phyloP scores from a whole-genome alignment of 2,797 vertebrate genomes.

The Halcyon leucocephala region DNA sequence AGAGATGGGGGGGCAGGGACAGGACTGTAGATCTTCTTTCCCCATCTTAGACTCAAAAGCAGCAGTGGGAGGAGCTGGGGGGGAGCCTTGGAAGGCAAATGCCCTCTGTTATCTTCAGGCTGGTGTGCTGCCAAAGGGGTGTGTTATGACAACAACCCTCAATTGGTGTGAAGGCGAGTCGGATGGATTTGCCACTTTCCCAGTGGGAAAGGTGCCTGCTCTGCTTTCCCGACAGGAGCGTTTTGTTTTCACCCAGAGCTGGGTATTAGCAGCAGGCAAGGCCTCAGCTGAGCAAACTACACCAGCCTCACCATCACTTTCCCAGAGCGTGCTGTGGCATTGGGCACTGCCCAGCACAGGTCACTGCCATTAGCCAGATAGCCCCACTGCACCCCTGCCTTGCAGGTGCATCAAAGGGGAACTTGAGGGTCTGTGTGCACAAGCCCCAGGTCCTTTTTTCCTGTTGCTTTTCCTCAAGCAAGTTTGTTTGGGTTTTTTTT shows the following conservation, averaged over 20 bases:
- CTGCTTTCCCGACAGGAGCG: background rate
- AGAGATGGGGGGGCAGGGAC: background rate
- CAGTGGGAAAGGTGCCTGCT: background rate
- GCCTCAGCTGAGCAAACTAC: background rate
- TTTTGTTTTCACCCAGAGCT: background rate
- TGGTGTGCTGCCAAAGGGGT: constrained; percentile 4
- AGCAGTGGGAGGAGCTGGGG: background rate
- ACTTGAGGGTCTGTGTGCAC: background rate
- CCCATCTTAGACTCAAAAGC: background rate
- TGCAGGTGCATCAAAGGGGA: background rate
- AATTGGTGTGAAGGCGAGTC: background rate
- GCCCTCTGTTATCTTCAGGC: background rate
- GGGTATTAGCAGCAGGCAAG: background rate
- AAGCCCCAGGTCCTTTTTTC: background rate
- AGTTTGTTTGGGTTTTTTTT: background rate
- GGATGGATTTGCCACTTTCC: background rate
- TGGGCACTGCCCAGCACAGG: fast-evolving
- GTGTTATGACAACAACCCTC: background rate
- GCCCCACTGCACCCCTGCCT: background rate
- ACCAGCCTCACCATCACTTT: background rate
- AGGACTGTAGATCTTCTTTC: background rate
- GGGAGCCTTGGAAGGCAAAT: background rate
- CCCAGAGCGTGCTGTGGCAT: fast-evolving
- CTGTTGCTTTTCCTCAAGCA: background rate
- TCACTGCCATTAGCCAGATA: background rate